Conservation (phyloP, 2,888 invertebrate genomes). For the Caenorhabditis japonica region DNA sequence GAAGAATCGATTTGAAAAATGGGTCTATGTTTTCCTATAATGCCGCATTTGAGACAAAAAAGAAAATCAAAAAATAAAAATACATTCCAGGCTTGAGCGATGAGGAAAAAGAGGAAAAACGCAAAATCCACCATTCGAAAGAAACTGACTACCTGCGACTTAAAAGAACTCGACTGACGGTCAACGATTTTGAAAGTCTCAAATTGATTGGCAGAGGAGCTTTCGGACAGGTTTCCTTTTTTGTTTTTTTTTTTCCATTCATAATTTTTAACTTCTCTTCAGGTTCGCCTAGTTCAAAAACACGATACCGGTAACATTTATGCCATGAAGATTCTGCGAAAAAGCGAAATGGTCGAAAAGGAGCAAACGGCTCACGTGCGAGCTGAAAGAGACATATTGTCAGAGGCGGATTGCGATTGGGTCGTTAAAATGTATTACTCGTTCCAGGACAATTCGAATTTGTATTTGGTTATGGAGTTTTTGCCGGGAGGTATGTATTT, state of each 20-base stretch:
- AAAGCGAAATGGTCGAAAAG: conserved; percentile 98
- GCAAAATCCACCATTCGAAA: conserved; percentile 95
- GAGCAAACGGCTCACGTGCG: conserved; percentile 85
- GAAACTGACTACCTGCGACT: conserved; percentile 98
- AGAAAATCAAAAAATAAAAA: not conserved
- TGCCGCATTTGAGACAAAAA: too few species aligned
- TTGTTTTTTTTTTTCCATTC: not conserved
- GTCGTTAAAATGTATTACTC: conserved; percentile 99
- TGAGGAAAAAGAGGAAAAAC: conserved; percentile 87
- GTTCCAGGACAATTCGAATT: conserved; percentile 96
- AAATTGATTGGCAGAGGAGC: conserved; percentile 84
- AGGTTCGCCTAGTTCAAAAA: conserved; percentile 97
- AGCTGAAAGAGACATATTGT: conserved; percentile 96
- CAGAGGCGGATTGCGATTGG: conserved; percentile 99
- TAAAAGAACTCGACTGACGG: conserved; percentile 85
- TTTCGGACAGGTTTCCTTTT: conserved; percentile 81
- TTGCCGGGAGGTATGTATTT: conserved; percentile 91
- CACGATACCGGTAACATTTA: conserved; percentile 99
- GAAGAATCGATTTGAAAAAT: too few species aligned
- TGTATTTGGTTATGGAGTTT: conserved; percentile 99
- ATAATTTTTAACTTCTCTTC: conserved; percentile 58
- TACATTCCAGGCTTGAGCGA: conserved; percentile 63
- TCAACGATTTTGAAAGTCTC: conserved; percentile 97
- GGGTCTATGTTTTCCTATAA: too few species aligned
- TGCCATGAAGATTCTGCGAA: conserved; percentile 99